Base-by-base conservation (phyloP, 2,797 vertebrate genomes). In the Sciaenops ocellatus region DNA sequence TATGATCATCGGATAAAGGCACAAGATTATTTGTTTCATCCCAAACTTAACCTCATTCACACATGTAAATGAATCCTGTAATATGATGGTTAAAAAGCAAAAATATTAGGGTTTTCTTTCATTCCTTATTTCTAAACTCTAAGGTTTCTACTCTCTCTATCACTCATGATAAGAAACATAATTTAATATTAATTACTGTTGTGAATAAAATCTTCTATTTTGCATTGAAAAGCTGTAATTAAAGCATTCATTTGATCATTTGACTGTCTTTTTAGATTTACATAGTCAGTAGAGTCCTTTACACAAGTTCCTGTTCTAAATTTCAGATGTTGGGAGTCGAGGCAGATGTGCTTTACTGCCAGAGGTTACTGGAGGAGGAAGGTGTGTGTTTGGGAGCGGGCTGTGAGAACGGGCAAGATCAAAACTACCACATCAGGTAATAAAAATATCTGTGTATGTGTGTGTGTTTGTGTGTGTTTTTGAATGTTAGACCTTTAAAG, bases 261-360 rank as follows among this genome's bases (percentile, higher is more conserved):
- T 13, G 52, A 26, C 6, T 26, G 13, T 5, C 0, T 54, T 24
- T 54, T 54, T 7, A 30, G 6, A 56, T 10, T 16, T 5, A 4
- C 52, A 55, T 13, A 15, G 22, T 26, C 10, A 30, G 8, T 15
- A 8, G n/a, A n/a, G 8, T 18, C 57, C 11, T 42, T n/a, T 26
- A 1, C 38, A 8, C 7, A 46, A 28, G 26, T 6, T 16, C 15
- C 7, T 54, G 62, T 34, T 7, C 0, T 48, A 24, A 0, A 20
- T 54, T 42, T 4, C 62, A 92, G 92, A 56, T 51, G 10, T 12
- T 73, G 12, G 85, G 78, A 1, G 30, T 85, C 59, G 56, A 74
- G 28, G 70, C 86, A 5, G 92, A 90, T 28, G 69, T 82, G n/a
- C 62, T 91, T 47, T 94, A 90, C 89, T 91, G 92, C 55, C 88